Evolutionary conservation across 1,140 invertebrate genomes (phyloP), one percentile per base, ranked within the genome.

Genomic region (Elymnias hypermnestra): DNA sequence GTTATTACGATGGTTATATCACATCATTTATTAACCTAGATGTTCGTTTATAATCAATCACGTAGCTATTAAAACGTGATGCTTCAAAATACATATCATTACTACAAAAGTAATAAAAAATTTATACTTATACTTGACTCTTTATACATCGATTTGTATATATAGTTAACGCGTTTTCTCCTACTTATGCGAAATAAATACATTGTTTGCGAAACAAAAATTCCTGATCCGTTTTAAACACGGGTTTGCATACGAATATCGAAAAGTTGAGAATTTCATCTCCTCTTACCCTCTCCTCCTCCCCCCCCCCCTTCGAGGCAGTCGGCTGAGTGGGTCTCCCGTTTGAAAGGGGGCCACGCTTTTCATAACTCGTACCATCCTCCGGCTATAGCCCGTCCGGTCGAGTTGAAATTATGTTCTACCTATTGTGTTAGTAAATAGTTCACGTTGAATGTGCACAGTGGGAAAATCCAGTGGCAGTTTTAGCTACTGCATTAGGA

Each of bases 191-290:
- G n/a, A n/a, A n/a, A n/a, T n/a, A n/a, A n/a, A n/a, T n/a, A n/a
- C n/a, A n/a, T n/a, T n/a, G n/a, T n/a, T n/a, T n/a, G n/a, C n/a
- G n/a, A n/a, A n/a, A n/a, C n/a, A n/a, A n/a, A n/a, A n/a, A n/a
- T n/a, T n/a, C n/a, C n/a, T n/a, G 49, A 59, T 62, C 40, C 41
- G 45, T 57, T 60, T 63, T 58, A 66, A 69, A 62, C 48, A 35
- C 45, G 51, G 51, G 55, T 58, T 42, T 41, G 40, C 44, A 46
- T 66, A 57, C 60, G 64, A 71, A 71, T 69, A 72, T 64, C 60
- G 64, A 64, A 66, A 33, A 73, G 57, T 71, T 74, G 21, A 47
- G 55, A 47, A 55, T 66, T 70, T 59, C 61, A 62, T 71, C 67
- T 69, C 63, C 68, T 54, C 43, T 59, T 36, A 13, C 23, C 15